Evolutionary conservation across 2,797 vertebrate genomes (phyloP).

Genomic region (Poeciliopsis paucimaculata): DNA sequence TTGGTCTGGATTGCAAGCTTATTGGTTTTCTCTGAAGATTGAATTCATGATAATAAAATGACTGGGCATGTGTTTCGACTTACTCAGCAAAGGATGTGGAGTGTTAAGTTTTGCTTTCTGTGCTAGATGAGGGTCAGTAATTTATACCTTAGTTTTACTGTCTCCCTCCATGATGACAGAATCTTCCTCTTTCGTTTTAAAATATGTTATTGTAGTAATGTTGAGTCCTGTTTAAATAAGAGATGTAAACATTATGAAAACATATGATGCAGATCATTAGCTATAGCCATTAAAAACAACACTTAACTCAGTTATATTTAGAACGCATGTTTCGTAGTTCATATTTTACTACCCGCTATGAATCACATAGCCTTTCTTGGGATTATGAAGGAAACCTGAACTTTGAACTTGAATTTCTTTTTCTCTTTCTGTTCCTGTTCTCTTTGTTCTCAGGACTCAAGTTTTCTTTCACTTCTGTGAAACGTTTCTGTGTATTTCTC

Average conservation of each 20-base stretch:
- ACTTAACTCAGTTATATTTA: neutral
- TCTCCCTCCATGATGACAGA: neutral
- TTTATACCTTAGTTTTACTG: slow-evolving; percentile 19
- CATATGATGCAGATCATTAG: neutral
- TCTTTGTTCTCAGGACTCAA: neutral
- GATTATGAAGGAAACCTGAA: neutral
- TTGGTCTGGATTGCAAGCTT: neutral
- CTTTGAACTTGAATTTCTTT: neutral
- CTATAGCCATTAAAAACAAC: neutral
- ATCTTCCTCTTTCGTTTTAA: neutral
- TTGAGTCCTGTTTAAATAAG: neutral
- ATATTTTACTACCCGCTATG: neutral
- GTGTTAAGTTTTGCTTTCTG: neutral
- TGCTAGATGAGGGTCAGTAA: neutral
- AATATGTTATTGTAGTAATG: neutral
- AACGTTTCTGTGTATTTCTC: slow-evolving; percentile 8
- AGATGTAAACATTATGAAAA: neutral
- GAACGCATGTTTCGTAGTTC: neutral
- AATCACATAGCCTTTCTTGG: neutral
- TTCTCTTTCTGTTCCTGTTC: neutral
- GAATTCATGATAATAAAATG: slow-evolving; percentile 2
- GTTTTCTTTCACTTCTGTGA: neutral
- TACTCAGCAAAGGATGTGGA: neutral
- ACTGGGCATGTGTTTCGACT: neutral
- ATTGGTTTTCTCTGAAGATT: neutral